Percentiles rank a stretch among this genome's conserved stretches.
phyloP scores from a whole-genome alignment of 2,797 vertebrate species.

The Geotria australis region DNA sequence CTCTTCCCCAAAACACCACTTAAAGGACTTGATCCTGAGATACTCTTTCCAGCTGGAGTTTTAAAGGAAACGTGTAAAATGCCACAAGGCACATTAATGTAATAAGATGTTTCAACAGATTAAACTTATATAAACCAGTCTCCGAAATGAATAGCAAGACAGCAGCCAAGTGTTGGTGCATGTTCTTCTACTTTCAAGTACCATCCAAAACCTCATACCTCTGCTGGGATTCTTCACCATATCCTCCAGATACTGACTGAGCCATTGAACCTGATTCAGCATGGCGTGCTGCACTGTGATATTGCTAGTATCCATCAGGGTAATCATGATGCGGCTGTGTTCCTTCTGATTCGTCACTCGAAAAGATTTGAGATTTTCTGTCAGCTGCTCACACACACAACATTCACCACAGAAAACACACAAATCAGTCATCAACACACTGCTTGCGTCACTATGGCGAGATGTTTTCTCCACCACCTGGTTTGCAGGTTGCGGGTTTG shows the following conservation, averaged over 20 bases:
- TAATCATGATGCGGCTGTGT: conserved; percentile 30
- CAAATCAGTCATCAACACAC: too few species aligned
- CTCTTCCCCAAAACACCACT: conserved; percentile 42
- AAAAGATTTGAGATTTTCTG: conserved; percentile 69
- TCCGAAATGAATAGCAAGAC: conserved; percentile 1
- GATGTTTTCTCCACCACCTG: too few species aligned
- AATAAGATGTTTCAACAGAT: neutral
- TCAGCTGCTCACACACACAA: conserved; percentile 19
- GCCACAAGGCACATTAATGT: neutral
- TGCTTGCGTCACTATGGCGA: too few species aligned
- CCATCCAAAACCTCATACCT: conserved; percentile 15
- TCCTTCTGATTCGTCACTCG: conserved; percentile 19
- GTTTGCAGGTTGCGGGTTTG: too few species aligned
- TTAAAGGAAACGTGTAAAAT: neutral
- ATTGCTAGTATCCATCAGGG: conserved; percentile 40
- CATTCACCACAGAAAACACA: too few species aligned
- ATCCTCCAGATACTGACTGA: conserved; percentile 53
- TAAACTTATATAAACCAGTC: neutral
- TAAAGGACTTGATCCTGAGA: conserved; percentile 69
- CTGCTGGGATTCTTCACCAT: conserved; percentile 30
- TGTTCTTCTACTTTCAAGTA: neutral
- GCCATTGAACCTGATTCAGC: conserved; percentile 28
- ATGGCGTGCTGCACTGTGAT: conserved; percentile 51
- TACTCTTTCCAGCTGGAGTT: conserved; percentile 33
- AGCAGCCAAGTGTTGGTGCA: neutral